Base-by-base conservation (phyloP, 2,797 vertebrate species). In the Acrossocheilus wenchowensis region DNA sequence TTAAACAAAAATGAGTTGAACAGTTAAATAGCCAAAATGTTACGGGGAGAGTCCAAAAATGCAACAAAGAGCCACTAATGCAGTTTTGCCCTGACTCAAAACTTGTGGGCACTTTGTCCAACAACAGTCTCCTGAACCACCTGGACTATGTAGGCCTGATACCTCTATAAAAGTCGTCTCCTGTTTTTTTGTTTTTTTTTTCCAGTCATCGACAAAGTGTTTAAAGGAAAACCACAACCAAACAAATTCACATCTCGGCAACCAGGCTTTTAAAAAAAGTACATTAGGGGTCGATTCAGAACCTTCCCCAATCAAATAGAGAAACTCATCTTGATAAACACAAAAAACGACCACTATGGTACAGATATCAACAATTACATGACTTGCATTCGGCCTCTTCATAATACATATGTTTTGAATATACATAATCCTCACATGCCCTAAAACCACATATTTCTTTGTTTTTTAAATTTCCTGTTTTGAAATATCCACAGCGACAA, bases 311-410 rank as follows among this genome's bases (percentile, higher is more conserved):
- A 82, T 91, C 91, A 90, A 93, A 94, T 89, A 91, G 88, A 92
- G 86, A 90, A 90, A 91, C 82, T 88, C 87, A 87, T 89, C 90
- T 89, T 81, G 91, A 92, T 92, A 92, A 93, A 93, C 90, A 92
- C 92, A 93, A 93, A 92, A 93, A 93, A 92, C 89, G 81, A 94
- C 92, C 89, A 91, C 92, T 92, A 94, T 94, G 92, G 92, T 92
- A 95, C 92, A 95, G 87, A 93, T 93, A 94, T 93, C 85, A 92
- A 92, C 92, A 93, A 91, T 92, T 94, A 94, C 92, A 94, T 89
- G 90, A 89, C 89, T 94, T 94, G 94, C 93, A 94, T 93, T 94
- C 89, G 78, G 64, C 86, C 84, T 91, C 83, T 92, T 92, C 91
- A 86, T 93, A 94, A 93, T 90, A 89, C 91, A 91, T 93, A 90